These are phyloP conservation scores for Acronicta alni DNA, from an alignment of 2,888 invertebrate species.

Conservation along the genomic window DNA sequence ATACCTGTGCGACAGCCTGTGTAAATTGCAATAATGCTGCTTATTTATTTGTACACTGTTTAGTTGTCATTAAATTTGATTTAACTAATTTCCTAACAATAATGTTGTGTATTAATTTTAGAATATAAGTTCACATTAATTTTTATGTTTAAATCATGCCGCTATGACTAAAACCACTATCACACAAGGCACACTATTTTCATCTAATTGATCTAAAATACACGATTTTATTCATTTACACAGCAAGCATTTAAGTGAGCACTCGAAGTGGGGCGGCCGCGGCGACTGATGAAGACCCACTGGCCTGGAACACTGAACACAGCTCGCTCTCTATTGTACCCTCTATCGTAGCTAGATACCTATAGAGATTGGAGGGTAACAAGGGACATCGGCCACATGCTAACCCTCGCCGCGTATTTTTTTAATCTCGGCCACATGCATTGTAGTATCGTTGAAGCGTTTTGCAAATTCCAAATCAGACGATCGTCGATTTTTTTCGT, in stretches of 20 bases:
- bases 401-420: slow-evolving; percentile 41
- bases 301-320: slow-evolving; percentile 86
- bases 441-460: slow-evolving; percentile 48
- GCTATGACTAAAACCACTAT: slow-evolving; percentile 55
- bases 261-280: slow-evolving; percentile 70
- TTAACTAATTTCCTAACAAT: background rate
- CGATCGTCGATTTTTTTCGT: slow-evolving; percentile 15
- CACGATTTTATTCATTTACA: slow-evolving; percentile 50
- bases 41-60: slow-evolving; percentile 23
- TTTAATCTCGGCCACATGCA: slow-evolving; percentile 56
- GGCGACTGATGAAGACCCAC: slow-evolving; percentile 79
- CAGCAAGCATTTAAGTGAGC: slow-evolving; percentile 60
- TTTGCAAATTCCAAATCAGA: slow-evolving; percentile 28
- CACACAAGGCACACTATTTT: slow-evolving; percentile 46
- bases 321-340: slow-evolving; percentile 67
- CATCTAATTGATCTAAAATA: slow-evolving; percentile 51
- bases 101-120: slow-evolving; percentile 7
- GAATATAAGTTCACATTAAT: slow-evolving; percentile 15
- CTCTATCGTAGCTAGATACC: slow-evolving; percentile 59
- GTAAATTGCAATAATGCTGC: slow-evolving; percentile 43
- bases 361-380: slow-evolving; percentile 58
- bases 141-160: slow-evolving; percentile 46
- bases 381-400: slow-evolving; percentile 46
- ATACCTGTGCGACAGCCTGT: slow-evolving; percentile 74
- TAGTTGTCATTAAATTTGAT: slow-evolving; percentile 7